Conservation (phyloP, 2,888 invertebrate genomes). For the Autographa pulchrina region DNA sequence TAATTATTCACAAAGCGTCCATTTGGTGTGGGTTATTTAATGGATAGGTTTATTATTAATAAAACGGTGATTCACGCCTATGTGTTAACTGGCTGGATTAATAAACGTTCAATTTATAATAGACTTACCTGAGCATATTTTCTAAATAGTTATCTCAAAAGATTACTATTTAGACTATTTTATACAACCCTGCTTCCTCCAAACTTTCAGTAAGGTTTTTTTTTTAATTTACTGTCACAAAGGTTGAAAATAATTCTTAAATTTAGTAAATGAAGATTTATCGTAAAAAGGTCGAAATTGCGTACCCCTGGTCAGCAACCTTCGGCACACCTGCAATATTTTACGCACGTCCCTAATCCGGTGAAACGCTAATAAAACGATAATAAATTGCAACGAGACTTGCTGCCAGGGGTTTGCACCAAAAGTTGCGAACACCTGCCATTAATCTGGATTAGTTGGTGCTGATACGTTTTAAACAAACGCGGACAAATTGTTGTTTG, state of each 20-base stretch:
- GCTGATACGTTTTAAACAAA: slow-evolving; percentile 57
- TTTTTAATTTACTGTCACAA: no score
- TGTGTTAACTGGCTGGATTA: slow-evolving; percentile 11
- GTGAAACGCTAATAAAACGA: slow-evolving; percentile 56
- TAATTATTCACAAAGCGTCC: slow-evolving; percentile 39
- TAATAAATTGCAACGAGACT: slow-evolving; percentile 57
- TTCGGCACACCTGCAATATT: slow-evolving; percentile 46
- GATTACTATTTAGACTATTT: no score
- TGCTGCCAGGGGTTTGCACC: slow-evolving; percentile 34
- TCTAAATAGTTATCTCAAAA: no score
- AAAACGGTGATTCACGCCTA: slow-evolving; percentile 20
- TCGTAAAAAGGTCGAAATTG: slow-evolving; percentile 29
- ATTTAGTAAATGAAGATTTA: background rate
- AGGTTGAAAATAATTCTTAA: background rate
- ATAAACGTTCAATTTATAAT: background rate
- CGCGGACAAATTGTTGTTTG: slow-evolving; percentile 54
- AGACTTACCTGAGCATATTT: no score
- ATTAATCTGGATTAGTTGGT: slow-evolving; percentile 62
- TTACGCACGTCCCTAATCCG: slow-evolving; percentile 33
- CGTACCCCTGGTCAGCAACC: slow-evolving; percentile 20
- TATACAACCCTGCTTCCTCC: no score
- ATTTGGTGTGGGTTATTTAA: slow-evolving; percentile 40
- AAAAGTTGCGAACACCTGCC: slow-evolving; percentile 50
- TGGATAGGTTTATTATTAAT: slow-evolving; percentile 19
- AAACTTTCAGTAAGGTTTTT: no score